Evolutionary conservation across 2,113 vertebrate species (phyloP), one percentile per base, ranked within the genome.

Genomic region (Thinocorus orbignyianus): DNA sequence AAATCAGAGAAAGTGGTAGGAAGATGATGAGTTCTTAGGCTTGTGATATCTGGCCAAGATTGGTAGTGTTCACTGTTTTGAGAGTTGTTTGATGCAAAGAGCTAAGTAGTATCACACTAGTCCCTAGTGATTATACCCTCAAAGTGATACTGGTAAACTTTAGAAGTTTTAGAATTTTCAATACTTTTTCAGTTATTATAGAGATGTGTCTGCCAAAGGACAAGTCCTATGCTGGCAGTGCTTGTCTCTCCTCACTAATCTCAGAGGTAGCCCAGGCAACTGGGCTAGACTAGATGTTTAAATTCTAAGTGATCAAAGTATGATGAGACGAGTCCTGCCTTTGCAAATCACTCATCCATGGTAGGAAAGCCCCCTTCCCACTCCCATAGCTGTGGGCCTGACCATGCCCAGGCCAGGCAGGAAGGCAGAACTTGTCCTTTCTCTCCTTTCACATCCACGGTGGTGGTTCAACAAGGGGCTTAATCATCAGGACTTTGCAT

Each of bases 361-460:
- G 22, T 11, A 18, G 31, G 35, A 74, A 42, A 31, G 39, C 3
- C 30, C 17, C 5, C 12, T 80, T 14, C 19, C 9, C 12, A 18
- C 23, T 76, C 17, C 33, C 26, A 26, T 41, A 68, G 65, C 42
- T 85, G 39, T 4, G 4, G 30, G 26, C 3, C 46, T 46, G 46
- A 33, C n/a, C 9, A 3, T 17, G 14, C 18, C 17, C 3, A 5
- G 33, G 19, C 49, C 80, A 69, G 41, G 37, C 48, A 85, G 41
- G 35, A 60, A 51, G 65, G 44, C n/a, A 81, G 87, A 81, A 51
- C 22, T 30, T 41, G 33, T 9, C 3, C 17, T 16, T 9, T 15
- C 30, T 66, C 7, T 48, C 18, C 9, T 5, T 83, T 51, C 0
- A 3, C 17, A 42, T 10, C 33, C 16, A 4, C 0, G 0, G 10